Evolutionary conservation across 2,797 vertebrate genomes (phyloP), one percentile per base, ranked within the genome.

Genomic region (Cyclopterus lumpus): DNA sequence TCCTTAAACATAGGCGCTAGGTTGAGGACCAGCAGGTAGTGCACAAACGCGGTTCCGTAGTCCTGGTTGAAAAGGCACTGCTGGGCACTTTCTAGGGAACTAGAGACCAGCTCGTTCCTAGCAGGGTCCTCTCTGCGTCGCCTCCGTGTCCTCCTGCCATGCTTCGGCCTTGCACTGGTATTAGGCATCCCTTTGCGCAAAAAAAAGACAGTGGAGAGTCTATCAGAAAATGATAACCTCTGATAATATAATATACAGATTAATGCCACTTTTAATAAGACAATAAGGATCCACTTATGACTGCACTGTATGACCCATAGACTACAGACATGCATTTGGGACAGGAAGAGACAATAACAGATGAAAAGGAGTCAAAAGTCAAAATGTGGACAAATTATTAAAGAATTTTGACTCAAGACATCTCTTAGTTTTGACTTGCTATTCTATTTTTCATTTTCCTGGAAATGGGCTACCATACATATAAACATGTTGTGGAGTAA

Each of bases 21-120:
- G 91, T 96, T 97, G 72, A 99, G 95, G 64, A 97, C 97, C 0
- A 99, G 94, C 0, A 99, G 96, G 90, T 97, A 99, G 87, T 99
- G 98, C 12, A 97, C 97, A 71, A 98, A 99, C 0, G 98, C 98
- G 3, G 97, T 99, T 71, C 98, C 98, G 81, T 97, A 97, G 79
- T 99, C 98, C 53, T 96, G 96, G 72, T 93, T 93, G 63, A 96
- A 93, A 60, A 99, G 85, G 71, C 97, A 99, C 80, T 97, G 95
- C 84, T 98, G 96, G 0, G 97, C 98, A 78, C 98, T 99, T 89
- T 97, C 96, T 34, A 99, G 67, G 34, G 98, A 99, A 48, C 94
- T 95, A 11, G 96, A 96, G 42, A 99, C 95, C 90, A 99, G 89
- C 83, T 97, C 95, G 10, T 95, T 93, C 69, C 96, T 95, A 58